Conservation (phyloP, 2,113 vertebrate genomes). For the Hirundichthys speculiger region DNA sequence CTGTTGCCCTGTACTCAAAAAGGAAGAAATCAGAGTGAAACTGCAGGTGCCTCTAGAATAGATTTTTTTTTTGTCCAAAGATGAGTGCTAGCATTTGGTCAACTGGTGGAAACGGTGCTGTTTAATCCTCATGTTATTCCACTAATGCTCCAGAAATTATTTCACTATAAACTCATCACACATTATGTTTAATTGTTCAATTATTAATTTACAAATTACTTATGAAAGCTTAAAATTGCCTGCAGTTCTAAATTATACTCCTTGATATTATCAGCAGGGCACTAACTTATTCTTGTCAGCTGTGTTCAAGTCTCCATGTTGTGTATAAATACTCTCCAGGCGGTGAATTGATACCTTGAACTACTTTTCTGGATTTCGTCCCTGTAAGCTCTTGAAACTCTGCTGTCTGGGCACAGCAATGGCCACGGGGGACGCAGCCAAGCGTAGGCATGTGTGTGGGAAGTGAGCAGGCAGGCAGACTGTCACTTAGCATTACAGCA, state of each 20-base stretch:
- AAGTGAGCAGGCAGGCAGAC: slow-evolving; percentile 66
- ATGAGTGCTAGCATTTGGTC: not conserved
- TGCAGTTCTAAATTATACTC: slow-evolving; percentile 17
- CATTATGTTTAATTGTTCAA: too few species aligned
- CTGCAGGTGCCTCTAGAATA: slow-evolving; percentile 13
- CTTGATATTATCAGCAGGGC: slow-evolving; percentile 20
- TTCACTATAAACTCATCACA: too few species aligned
- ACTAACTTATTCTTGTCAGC: slow-evolving; percentile 19
- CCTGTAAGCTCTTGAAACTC: slow-evolving; percentile 35
- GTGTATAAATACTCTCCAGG: slow-evolving; percentile 50
- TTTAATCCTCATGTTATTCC: slow-evolving; percentile 28
- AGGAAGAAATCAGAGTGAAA: slow-evolving; percentile 41
- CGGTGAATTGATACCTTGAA: slow-evolving; percentile 28
- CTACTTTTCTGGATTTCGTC: slow-evolving; percentile 31
- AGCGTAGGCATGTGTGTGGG: slow-evolving; percentile 67
- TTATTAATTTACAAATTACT: slow-evolving; percentile 24
- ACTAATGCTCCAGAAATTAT: slow-evolving; percentile 19
- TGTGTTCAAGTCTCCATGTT: slow-evolving; percentile 36
- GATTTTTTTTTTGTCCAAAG: slow-evolving; percentile 11
- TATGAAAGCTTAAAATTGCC: slow-evolving; percentile 20
- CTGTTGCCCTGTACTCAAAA: slow-evolving; percentile 16
- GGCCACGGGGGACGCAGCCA: slow-evolving; percentile 53
- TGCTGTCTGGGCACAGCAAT: slow-evolving; percentile 38
- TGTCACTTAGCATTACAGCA: slow-evolving; percentile 73
- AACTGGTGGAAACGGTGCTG: slow-evolving; percentile 27